phyloP scores from a whole-genome alignment of 1,140 invertebrate genomes.

The Drosophila pectinifera region DNA sequence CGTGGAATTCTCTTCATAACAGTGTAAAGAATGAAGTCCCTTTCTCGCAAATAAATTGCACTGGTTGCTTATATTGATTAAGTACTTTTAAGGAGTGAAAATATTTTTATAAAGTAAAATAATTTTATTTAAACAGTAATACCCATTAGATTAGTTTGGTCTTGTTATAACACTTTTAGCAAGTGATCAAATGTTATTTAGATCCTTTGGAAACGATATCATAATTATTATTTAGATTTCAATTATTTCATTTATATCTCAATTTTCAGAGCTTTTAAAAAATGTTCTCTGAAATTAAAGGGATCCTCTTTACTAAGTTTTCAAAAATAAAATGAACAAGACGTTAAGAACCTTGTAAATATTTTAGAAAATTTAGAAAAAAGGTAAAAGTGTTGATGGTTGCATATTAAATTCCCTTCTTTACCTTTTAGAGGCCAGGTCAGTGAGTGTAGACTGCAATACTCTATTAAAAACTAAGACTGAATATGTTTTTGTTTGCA shows the following conservation, averaged over 20 bases:
- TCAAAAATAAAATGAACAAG: no score
- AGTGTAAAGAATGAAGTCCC: background rate
- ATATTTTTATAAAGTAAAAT: background rate
- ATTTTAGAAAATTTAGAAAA: no score
- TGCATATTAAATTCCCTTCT: background rate
- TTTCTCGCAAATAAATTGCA: background rate
- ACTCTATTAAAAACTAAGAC: background rate
- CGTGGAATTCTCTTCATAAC: background rate
- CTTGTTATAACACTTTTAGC: no score
- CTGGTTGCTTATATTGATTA: background rate
- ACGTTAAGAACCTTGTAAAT: no score
- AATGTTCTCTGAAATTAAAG: no score
- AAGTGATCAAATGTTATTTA: no score
- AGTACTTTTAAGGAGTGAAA: rapidly evolving
- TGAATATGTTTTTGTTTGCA: background rate
- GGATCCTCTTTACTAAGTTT: no score
- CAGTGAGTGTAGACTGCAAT: background rate
- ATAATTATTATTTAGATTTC: background rate
- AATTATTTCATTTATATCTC: no score
- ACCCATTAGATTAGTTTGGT: no score
- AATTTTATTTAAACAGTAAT: background rate
- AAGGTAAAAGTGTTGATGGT: no score
- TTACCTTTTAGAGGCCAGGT: background rate
- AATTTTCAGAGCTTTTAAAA: no score
- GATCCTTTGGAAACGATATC: no score